phyloP scores from a whole-genome alignment of 2,113 vertebrate species.

The human (Homo sapiens) region DNA sequence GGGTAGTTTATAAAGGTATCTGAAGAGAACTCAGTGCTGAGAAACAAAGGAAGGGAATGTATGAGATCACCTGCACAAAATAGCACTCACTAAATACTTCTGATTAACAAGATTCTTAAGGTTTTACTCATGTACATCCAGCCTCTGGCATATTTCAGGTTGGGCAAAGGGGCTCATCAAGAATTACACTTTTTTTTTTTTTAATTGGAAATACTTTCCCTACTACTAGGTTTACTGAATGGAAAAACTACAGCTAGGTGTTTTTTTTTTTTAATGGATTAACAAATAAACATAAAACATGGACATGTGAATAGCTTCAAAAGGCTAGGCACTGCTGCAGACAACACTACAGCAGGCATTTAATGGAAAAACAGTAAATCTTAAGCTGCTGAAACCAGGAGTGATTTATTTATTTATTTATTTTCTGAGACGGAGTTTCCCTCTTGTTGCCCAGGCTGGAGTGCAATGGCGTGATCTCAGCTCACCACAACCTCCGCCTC shows the following conservation, averaged over 20 bases:
- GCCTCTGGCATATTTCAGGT: slow-evolving; percentile 2
- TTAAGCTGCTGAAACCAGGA: slow-evolving; percentile 2
- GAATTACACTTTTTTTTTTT: neutral
- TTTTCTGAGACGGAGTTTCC: too few species aligned
- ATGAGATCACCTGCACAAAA: slow-evolving; percentile 29
- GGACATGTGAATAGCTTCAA: neutral
- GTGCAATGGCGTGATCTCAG: too few species aligned
- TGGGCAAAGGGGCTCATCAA: neutral
- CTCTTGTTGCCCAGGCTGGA: too few species aligned
- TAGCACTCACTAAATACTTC: neutral
- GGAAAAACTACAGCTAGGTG: neutral
- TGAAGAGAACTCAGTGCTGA: slow-evolving; percentile 32
- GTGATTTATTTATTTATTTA: neutral
- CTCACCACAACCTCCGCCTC: too few species aligned
- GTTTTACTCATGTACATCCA: neutral
- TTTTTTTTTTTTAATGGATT: neutral
- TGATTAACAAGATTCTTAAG: slow-evolving; percentile 36
- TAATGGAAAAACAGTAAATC: slow-evolving; percentile 20
- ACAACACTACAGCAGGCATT: slow-evolving; percentile 21
- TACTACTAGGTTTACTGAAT: neutral
- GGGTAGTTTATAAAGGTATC: neutral
- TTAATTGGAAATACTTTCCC: neutral
- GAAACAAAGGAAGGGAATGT: slow-evolving; percentile 39
- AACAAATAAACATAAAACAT: slow-evolving; percentile 21
- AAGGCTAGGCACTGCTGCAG: neutral